phyloP scores from a whole-genome alignment of 2,888 invertebrate genomes.

The Melanchra persicariae region DNA sequence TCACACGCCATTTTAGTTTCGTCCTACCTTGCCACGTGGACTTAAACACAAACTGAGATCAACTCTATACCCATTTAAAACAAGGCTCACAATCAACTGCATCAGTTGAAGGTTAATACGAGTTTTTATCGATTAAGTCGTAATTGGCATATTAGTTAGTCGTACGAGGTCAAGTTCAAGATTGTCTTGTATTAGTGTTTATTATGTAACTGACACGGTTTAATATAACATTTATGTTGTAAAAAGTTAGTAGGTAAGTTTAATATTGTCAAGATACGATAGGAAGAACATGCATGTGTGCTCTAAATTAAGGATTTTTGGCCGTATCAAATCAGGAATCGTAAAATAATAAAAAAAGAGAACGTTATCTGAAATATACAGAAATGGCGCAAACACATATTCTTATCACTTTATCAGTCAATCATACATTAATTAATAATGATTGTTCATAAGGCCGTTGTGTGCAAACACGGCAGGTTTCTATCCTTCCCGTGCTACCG shows the following conservation, averaged over 20 bases:
- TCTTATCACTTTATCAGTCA: too few species aligned
- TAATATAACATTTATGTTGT: not conserved
- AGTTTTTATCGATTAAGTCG: conserved; percentile 1
- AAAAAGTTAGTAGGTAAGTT: not conserved
- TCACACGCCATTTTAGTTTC: not conserved
- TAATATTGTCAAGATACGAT: too few species aligned
- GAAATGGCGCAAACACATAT: too few species aligned
- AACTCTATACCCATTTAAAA: accelerated
- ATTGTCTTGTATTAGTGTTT: not conserved
- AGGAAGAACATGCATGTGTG: too few species aligned
- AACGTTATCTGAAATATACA: too few species aligned
- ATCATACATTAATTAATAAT: too few species aligned
- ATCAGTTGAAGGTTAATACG: not conserved
- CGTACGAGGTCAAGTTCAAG: conserved; percentile 45
- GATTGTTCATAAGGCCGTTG: not conserved
- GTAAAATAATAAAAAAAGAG: too few species aligned
- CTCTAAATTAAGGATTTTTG: too few species aligned
- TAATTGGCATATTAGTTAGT: conserved; percentile 4
- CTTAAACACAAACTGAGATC: not conserved
- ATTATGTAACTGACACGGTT: not conserved
- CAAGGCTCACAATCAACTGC: conserved; percentile 13
- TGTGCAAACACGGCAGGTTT: conserved; percentile 23
- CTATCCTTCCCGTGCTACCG: conserved; percentile 35
- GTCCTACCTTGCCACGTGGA: conserved; percentile 16
- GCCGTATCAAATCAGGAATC: too few species aligned